Evolutionary conservation across 92 coral and sea anemone genomes (phyloP), one percentile per base, ranked within the genome.

Genomic region (Zoanthus sansibaricus): DNA sequence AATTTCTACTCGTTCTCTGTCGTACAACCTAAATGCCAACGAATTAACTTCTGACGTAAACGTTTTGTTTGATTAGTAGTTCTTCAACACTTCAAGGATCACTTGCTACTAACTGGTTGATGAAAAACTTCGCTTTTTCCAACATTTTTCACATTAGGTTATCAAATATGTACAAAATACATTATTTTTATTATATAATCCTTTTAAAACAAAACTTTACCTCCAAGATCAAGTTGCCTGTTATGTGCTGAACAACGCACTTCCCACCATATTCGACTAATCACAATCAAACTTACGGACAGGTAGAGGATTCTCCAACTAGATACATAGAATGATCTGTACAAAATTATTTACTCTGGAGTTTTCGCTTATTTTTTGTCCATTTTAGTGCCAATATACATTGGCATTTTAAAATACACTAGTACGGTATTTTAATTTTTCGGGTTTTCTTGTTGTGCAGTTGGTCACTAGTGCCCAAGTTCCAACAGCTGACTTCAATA

Each of bases 381-480:
- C 4, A 20, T 69, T 14, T 69, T 9, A 30, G 0, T 4, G 10
- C 78, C 30, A 20, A n/a, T 16, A 52, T 1, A 52, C 32, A 9
- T 9, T 20, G n/a, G 4, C 20, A 52, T 51, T 52, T 32, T 33
- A 33, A 33, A 33, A 33, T 33, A 33, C 42, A 74, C 52, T 13
- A 18, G n/a, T 46, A 25, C 59, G 30, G 20, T 21, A 48, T 76
- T 76, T 16, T 25, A 13, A 21, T 69, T 32, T 3, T 18, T 25
- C 3, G 3, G 21, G 21, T 16, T 20, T 72, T 45, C 37, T 46
- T 74, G 78, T 76, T 76, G 20, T 54, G 20, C 52, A 15, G 67
- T 76, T 51, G 48, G 48, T 75, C 16, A 31, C 67, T 31, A 49
- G 82, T 76, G 42, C 82, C 47, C 67, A 52, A 6, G 82, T 15